These are phyloP conservation scores for Clanis bilineata DNA, from an alignment of 2,888 invertebrate genomes.

Conservation along the genomic window DNA sequence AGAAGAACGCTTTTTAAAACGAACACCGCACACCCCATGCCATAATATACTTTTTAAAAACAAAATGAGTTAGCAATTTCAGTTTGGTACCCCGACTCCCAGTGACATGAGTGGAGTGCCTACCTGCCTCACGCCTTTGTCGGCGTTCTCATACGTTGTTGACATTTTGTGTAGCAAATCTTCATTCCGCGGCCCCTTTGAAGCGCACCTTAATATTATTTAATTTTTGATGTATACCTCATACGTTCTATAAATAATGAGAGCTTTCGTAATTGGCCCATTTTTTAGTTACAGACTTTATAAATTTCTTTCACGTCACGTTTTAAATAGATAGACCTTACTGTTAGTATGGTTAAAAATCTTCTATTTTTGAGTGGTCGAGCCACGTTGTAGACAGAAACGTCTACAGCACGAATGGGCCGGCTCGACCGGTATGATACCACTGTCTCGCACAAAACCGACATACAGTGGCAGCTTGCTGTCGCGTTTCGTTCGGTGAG, in stretches of 20 bases:
- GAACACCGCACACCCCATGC: too few relatives aligned
- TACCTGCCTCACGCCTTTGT: slow-evolving; percentile 53
- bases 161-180: slow-evolving; percentile 80
- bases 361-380: background rate
- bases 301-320: slow-evolving; percentile 5
- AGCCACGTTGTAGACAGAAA: too few relatives aligned
- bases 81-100: background rate
- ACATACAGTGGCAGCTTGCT: too few relatives aligned
- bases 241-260: slow-evolving; percentile 42
- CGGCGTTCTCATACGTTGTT: slow-evolving; percentile 58
- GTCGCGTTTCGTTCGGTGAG: too few relatives aligned
- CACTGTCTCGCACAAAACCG: too few relatives aligned
- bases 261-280: slow-evolving; percentile 22
- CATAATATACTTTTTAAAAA: too few relatives aligned
- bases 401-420: too few relatives aligned
- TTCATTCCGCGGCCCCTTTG: slow-evolving; percentile 78
- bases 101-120: slow-evolving; percentile 21
- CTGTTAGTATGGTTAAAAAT: background rate
- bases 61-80: background rate
- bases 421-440: too few relatives aligned
- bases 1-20: background rate
- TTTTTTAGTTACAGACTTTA: background rate
- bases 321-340: background rate
- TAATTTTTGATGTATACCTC: slow-evolving; percentile 65
- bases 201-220: slow-evolving; percentile 62